Evolutionary conservation across 1,140 invertebrate genomes (phyloP), one percentile per base, ranked within the genome.

Genomic region (Schlechtendalia chinensis): DNA sequence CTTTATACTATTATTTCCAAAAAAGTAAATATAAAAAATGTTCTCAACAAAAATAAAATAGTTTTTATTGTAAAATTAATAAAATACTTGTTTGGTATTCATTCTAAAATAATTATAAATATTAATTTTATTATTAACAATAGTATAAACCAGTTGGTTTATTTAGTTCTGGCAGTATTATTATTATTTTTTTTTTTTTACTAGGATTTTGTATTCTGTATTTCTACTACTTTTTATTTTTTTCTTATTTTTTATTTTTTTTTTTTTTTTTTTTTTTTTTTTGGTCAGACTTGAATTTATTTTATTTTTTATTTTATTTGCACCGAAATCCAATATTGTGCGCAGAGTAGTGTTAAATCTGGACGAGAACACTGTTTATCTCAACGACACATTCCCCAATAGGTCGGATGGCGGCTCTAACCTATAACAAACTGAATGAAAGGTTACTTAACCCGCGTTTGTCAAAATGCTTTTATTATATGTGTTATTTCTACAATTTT

Each of bases 211-310:
- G 32, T 3, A 39, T 39, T 3, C 32, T 8, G 32, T 39, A 39
- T 39, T 39, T 39, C n/a, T 14, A 14, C 22, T 67, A 12, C 39
- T 45, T 4, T 39, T 3, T 45, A 39, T 61, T 67, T 67, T 12
- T 67, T 65, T 32, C 32, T 39, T 67, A n/a, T n/a, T 45, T 14
- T n/a, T 45, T 67, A 12, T 67, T 45, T 4, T 39, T 3, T 45
- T 67, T 61, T 67, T 67, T 12, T 67, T 65, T 32, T 65, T 39
- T 67, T n/a, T n/a, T 45, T 67, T 71, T 50, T 29, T 17, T 24
- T 22, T 14, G 8, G 10, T 50, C 0, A 22, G 67, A 39, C n/a
- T n/a, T n/a, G n/a, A n/a, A 69, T 50, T 71, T 71, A 71, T 71
- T 50, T 50, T 12, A 50, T 71, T 71, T n/a, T 50, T 24, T 50